A percentile compares a stretch with the other conserved stretches of the same genome.
phyloP scores from a whole-genome alignment of 1,140 invertebrate species.

The Drosophila subpulchrella region DNA sequence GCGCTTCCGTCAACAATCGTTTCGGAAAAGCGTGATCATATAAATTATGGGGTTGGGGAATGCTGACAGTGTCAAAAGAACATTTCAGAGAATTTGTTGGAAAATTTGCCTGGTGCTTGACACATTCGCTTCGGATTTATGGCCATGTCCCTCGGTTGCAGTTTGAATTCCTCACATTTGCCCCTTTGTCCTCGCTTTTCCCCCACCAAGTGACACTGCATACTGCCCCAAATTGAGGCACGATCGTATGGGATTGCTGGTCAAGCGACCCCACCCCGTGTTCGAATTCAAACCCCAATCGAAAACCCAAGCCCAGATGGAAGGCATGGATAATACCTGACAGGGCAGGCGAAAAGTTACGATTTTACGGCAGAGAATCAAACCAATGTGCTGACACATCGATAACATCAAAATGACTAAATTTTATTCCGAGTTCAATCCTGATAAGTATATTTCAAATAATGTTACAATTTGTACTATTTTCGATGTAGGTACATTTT shows the following conservation, averaged over 20 bases:
- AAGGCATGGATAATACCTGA: constrained; percentile 42
- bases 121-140: constrained; percentile 68
- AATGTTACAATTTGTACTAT: too few relatives aligned
- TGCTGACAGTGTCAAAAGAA: constrained; percentile 68
- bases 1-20: constrained; percentile 65
- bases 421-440: background rate
- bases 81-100: constrained; percentile 59
- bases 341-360: constrained; percentile 30
- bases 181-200: constrained; percentile 8
- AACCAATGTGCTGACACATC: constrained; percentile 42
- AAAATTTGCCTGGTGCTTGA: constrained; percentile 67
- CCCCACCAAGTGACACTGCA: constrained; percentile 62
- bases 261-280: constrained; percentile 41
- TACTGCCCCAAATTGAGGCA: constrained; percentile 72
- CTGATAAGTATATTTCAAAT: background rate
- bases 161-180: constrained; percentile 25
- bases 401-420: constrained; percentile 26
- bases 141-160: constrained; percentile 36
- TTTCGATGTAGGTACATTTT: too few relatives aligned
- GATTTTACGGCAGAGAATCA: constrained; percentile 29
- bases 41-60: constrained; percentile 22
- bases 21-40: constrained; percentile 48
- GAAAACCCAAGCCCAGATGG: constrained; percentile 28
- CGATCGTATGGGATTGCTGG: constrained; percentile 27
- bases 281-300: constrained; percentile 20